A percentile compares a stretch with the other conserved stretches of the same genome.
Evolutionary conservation across 1,140 invertebrate genomes (phyloP).

Genomic region (Heterodera schachtii): DNA sequence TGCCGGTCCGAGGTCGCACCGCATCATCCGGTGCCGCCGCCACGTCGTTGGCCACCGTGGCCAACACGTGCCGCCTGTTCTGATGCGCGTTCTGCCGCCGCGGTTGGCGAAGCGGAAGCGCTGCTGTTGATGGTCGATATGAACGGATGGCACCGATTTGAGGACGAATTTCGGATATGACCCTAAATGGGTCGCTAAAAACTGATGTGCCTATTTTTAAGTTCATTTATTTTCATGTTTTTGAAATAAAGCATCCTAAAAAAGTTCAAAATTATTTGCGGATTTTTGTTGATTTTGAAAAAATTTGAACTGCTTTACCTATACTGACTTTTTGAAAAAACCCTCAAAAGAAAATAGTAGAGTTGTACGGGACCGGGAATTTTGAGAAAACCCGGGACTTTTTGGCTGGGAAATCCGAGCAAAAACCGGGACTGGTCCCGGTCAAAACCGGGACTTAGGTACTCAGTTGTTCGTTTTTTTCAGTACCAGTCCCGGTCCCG

Average conservation of each 20-base stretch:
- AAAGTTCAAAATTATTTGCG: too few relatives aligned
- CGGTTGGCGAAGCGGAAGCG: background rate
- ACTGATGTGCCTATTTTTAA: background rate
- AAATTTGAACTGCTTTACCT: too few relatives aligned
- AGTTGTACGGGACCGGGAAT: too few relatives aligned
- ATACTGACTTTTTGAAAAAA: too few relatives aligned
- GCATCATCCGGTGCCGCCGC: background rate
- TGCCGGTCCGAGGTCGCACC: background rate
- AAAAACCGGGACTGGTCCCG: too few relatives aligned
- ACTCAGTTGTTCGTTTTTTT: too few relatives aligned
- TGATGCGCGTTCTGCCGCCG: background rate
- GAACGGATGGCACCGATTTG: slow-evolving; percentile 5
- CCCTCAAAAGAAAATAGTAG: too few relatives aligned
- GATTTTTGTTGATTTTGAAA: too few relatives aligned
- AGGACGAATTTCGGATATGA: slow-evolving; percentile 17
- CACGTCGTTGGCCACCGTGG: background rate
- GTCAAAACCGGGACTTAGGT: too few relatives aligned
- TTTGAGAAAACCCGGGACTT: too few relatives aligned
- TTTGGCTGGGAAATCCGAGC: too few relatives aligned
- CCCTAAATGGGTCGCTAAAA: background rate
- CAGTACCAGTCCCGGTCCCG: too few relatives aligned
- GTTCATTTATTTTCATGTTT: background rate
- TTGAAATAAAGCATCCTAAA: background rate
- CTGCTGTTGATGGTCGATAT: background rate
- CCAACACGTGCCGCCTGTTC: background rate